A percentile compares a stretch with the other conserved stretches of the same genome.
These are phyloP conservation scores for Melanostigma gelatinosum DNA, from an alignment of 2,113 vertebrate genomes.

Conservation along the genomic window DNA sequence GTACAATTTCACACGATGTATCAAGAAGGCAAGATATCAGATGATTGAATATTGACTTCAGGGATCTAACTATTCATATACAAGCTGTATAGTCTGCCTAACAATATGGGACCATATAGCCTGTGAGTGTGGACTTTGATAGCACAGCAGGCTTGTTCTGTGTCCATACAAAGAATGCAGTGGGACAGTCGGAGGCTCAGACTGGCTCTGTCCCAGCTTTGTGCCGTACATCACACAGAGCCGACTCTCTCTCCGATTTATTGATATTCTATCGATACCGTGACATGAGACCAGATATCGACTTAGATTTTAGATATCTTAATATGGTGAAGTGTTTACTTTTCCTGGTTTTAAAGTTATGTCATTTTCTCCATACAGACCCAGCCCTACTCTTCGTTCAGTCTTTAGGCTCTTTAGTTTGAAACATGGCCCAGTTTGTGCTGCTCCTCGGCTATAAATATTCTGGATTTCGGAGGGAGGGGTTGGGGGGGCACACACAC, in stretches of 20 bases:
- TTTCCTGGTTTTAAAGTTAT: too few species aligned
- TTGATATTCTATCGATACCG: neutral
- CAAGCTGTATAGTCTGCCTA: neutral
- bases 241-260: conserved; percentile 19
- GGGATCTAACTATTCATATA: neutral
- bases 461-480: too few species aligned
- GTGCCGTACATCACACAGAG: conserved; percentile 37
- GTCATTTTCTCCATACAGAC: too few species aligned
- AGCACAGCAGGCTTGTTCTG: conserved; percentile 34
- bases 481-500: too few species aligned
- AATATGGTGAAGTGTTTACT: neutral
- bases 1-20: neutral
- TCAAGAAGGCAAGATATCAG: neutral
- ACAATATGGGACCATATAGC: neutral
- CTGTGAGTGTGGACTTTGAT: conserved; percentile 6
- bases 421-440: too few species aligned
- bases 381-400: too few species aligned
- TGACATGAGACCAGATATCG: neutral
- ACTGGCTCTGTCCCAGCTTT: conserved; percentile 62
- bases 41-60: neutral
- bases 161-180: too few species aligned
- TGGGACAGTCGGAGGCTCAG: conserved; percentile 60
- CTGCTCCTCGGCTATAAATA: too few species aligned
- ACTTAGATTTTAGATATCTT: neutral
- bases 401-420: too few species aligned